Evolutionary conservation across 1,140 invertebrate genomes (phyloP).

Genomic region (Heliconius hermathena): DNA sequence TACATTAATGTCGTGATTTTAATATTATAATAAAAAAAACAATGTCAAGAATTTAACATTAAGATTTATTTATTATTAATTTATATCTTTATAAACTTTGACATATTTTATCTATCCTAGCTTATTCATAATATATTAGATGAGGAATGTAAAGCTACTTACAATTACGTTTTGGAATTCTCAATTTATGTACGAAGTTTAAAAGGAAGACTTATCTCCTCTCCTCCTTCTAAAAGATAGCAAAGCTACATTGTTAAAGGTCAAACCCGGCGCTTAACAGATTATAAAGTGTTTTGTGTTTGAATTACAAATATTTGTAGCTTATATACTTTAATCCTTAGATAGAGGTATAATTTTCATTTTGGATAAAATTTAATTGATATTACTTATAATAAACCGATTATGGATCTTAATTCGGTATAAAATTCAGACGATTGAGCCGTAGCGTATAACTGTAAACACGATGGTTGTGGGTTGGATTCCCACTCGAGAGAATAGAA

Average conservation of each 20-base stretch:
- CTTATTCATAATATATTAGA: constrained; percentile 52
- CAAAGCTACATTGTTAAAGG: constrained; percentile 59
- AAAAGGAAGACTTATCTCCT: constrained; percentile 69
- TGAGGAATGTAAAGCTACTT: constrained; percentile 65
- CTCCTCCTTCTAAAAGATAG: constrained; percentile 54
- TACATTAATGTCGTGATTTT: too few species aligned
- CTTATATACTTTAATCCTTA: constrained; percentile 19
- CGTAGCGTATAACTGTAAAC: too few species aligned
- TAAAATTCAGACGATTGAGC: too few species aligned
- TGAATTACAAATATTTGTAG: constrained; percentile 53
- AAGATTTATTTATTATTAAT: too few species aligned
- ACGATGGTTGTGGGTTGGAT: too few species aligned
- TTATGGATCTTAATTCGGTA: too few species aligned
- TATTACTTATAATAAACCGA: too few species aligned
- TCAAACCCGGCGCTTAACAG: constrained; percentile 58
- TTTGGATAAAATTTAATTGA: too few species aligned
- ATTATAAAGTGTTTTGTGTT: constrained; percentile 66
- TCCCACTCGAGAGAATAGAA: too few species aligned
- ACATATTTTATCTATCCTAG: constrained; percentile 62
- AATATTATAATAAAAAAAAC: too few species aligned
- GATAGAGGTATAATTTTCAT: neutral
- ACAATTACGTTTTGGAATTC: constrained; percentile 62
- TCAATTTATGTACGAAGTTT: constrained; percentile 70
- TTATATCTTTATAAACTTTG: neutral
- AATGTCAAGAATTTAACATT: too few species aligned